Evolutionary conservation across 2,797 vertebrate genomes (phyloP), one percentile per base, ranked within the genome.

Genomic region (Holocentrus rufus): DNA sequence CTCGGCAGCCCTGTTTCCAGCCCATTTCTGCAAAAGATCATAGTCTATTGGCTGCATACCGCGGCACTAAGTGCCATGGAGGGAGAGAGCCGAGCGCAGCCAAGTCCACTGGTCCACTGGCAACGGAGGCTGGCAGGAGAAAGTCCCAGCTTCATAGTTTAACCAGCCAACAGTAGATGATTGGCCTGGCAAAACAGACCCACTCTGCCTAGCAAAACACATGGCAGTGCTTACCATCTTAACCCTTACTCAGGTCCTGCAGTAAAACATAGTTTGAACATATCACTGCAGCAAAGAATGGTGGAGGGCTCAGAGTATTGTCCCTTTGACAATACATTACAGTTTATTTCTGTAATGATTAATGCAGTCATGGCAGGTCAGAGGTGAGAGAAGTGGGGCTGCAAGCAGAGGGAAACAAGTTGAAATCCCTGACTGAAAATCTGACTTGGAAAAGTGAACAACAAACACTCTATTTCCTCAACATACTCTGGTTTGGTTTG

Each of bases 101-200:
- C 90, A 93, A 90, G 88, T 91, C 85, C 87, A 73, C 82, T 83
- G 90, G 89, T 90, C 90, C 90, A 89, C 88, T 92, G 91, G 91
- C 90, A 90, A 72, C 76, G 47, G 70, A 72, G 84, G 81, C 79
- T 93, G 92, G 90, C 91, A 91, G 75, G 13, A 82, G 74, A 87
- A 86, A 74, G 84, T 87, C 88, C 82, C 88, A 90, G 88, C 87
- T 88, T 85, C 78, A 82, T 89, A 87, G 82, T 89, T 89, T 81
- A 89, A 87, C 87, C 89, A 91, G 91, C 90, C 90, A 91, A 84
- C 85, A 89, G 88, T 82, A 84, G 85, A 92, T 91, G 88, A 91
- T 91, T 90, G 87, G 85, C 74, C 90, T 92, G 89, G 91, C 89
- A 92, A 79, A 85, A 79, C 69, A 79, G 74, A 76, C 57, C 78